phyloP scores from a whole-genome alignment of 2,797 vertebrate genomes.

The Manis crassicaudata region DNA sequence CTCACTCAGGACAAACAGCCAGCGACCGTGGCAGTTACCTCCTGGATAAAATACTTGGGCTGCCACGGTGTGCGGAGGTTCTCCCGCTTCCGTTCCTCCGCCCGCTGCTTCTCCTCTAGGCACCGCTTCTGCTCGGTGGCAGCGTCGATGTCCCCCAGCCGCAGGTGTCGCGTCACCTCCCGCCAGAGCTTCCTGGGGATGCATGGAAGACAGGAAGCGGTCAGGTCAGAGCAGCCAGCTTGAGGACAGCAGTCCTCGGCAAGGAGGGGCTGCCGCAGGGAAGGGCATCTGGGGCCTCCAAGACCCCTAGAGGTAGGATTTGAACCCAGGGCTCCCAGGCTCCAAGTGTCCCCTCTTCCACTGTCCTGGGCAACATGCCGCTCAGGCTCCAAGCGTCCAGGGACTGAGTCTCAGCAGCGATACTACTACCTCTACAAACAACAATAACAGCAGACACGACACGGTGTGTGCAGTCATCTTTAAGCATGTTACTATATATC shows the following conservation, averaged over 20 bases:
- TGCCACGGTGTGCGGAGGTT: conserved; percentile 89
- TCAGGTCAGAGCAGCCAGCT: not conserved
- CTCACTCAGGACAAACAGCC: not conserved
- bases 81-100: conserved; percentile 90
- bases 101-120: conserved; percentile 94
- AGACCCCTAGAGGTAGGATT: not conserved
- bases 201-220: not conserved
- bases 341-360: too few species aligned
- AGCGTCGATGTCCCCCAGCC: conserved; percentile 91
- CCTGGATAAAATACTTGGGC: conserved; percentile 94
- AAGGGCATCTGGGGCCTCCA: not conserved
- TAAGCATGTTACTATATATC: not conserved
- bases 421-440: fast-evolving
- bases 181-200: conserved; percentile 91
- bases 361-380: not conserved
- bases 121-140: conserved; percentile 94
- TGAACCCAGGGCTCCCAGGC: not conserved
- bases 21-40: conserved; percentile 84
- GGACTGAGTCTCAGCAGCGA: not conserved
- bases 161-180: conserved; percentile 92
- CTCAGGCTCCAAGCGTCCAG: not conserved
- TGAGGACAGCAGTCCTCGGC: fast-evolving
- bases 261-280: not conserved
- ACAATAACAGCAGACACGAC: not conserved
- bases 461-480: not conserved